phyloP scores from a whole-genome alignment of 1,140 invertebrate species.

The Pinna nobilis region DNA sequence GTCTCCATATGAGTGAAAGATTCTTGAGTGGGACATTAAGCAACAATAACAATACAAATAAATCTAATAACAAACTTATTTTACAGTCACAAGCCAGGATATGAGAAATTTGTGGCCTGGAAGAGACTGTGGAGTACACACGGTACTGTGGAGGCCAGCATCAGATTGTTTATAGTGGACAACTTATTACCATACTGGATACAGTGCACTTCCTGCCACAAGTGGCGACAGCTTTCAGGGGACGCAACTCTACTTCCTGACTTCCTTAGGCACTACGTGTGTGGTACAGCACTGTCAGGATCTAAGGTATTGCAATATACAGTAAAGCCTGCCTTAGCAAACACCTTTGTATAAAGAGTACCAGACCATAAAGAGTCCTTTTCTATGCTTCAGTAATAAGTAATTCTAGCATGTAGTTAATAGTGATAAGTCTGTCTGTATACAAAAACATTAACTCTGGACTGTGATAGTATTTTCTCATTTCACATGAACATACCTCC shows the following conservation, averaged over 20 bases:
- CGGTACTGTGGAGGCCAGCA: slow-evolving; percentile 62
- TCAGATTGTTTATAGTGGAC: slow-evolving; percentile 60
- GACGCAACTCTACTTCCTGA: slow-evolving; percentile 55
- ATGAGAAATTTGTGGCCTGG: slow-evolving; percentile 69
- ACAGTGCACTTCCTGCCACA: slow-evolving; percentile 69
- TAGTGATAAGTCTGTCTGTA: too few relatives aligned
- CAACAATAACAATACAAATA: too few relatives aligned
- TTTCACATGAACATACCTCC: too few relatives aligned
- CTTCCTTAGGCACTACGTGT: slow-evolving; percentile 64
- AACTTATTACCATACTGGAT: slow-evolving; percentile 73
- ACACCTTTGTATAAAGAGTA: background rate
- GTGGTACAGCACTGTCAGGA: slow-evolving; percentile 53
- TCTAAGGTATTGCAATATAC: slow-evolving; percentile 32
- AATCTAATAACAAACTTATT: background rate
- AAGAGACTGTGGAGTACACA: slow-evolving; percentile 70
- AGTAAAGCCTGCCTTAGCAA: background rate
- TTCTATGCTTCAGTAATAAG: background rate
- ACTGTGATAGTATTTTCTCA: too few relatives aligned
- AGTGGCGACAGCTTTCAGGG: slow-evolving; percentile 69
- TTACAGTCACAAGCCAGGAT: slow-evolving; percentile 71
- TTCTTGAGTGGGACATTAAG: too few relatives aligned
- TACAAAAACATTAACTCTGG: too few relatives aligned
- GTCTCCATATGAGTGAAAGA: too few relatives aligned
- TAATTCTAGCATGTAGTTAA: background rate
- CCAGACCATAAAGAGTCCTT: background rate